Evolutionary conservation across 2,797 vertebrate genomes (phyloP).

Genomic region (Huso huso): DNA sequence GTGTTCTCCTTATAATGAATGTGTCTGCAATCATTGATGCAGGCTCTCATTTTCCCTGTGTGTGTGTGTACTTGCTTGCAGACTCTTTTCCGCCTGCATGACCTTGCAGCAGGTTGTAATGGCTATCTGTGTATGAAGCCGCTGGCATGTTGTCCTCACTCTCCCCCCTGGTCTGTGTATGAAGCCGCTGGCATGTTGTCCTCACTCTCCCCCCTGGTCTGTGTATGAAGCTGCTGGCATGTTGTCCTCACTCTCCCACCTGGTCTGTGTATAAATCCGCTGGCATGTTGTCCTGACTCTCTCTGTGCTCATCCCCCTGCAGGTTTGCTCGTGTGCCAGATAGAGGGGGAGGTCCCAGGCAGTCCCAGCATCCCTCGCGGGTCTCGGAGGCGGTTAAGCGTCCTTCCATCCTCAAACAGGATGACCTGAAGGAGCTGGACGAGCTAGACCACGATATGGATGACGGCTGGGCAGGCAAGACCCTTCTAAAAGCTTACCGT

Average conservation of each 20-base stretch:
- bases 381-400: slow-evolving; percentile 71
- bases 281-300: background rate
- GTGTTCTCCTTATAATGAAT: too few species aligned
- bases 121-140: background rate
- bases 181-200: too few species aligned
- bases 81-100: too few species aligned
- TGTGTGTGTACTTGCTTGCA: too few species aligned
- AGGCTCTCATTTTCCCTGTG: too few species aligned
- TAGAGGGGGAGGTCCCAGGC: slow-evolving; percentile 49
- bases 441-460: slow-evolving; percentile 85
- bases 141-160: too few species aligned
- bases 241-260: background rate
- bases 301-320: background rate
- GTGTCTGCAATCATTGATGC: too few species aligned
- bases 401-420: slow-evolving; percentile 88
- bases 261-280: background rate
- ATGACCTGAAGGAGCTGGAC: slow-evolving; percentile 83
- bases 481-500: too few species aligned
- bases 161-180: too few species aligned
- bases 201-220: too few species aligned
- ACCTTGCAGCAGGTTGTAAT: too few species aligned
- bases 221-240: too few species aligned
- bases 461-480: slow-evolving; percentile 85
- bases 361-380: slow-evolving; percentile 54
- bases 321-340: slow-evolving; percentile 73